Percentiles rank a stretch among this genome's conserved stretches.
phyloP scores from a whole-genome alignment of 92 coral and sea anemone genomes.

The Blastomussa wellsi region DNA sequence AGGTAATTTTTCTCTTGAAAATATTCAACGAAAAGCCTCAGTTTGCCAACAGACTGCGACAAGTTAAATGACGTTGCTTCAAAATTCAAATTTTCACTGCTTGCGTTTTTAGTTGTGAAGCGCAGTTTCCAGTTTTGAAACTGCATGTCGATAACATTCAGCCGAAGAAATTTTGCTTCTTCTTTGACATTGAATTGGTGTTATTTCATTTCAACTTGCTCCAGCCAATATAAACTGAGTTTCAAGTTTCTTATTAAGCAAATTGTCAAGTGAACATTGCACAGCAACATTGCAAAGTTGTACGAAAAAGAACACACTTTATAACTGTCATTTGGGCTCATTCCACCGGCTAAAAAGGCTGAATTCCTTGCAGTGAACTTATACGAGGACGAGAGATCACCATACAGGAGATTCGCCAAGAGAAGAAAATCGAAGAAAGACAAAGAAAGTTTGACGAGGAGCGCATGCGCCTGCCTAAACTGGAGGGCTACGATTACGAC shows the following conservation, averaged over 20 bases:
- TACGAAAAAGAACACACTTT: neutral
- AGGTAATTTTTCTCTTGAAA: slow-evolving; percentile 45
- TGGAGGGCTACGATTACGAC: slow-evolving; percentile 92
- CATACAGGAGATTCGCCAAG: slow-evolving; percentile 82
- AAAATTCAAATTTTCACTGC: neutral
- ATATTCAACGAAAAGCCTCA: neutral
- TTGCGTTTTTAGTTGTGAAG: neutral
- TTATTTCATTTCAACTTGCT: neutral
- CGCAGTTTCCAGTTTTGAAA: neutral
- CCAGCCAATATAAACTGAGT: neutral
- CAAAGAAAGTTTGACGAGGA: slow-evolving; percentile 77
- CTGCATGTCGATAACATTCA: neutral
- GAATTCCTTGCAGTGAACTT: slow-evolving; percentile 68
- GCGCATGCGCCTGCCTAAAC: slow-evolving; percentile 87
- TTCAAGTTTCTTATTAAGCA: neutral
- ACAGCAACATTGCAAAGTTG: neutral
- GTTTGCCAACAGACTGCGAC: neutral
- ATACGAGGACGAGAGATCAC: slow-evolving; percentile 96
- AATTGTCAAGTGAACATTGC: neutral
- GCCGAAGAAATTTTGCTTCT: neutral
- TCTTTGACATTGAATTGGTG: neutral
- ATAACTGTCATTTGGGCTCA: neutral
- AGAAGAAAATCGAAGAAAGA: slow-evolving; percentile 84
- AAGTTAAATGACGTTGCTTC: neutral
- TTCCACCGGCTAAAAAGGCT: neutral